phyloP scores from a whole-genome alignment of 2,888 invertebrate species.

The Myopa tessellatipennis region DNA sequence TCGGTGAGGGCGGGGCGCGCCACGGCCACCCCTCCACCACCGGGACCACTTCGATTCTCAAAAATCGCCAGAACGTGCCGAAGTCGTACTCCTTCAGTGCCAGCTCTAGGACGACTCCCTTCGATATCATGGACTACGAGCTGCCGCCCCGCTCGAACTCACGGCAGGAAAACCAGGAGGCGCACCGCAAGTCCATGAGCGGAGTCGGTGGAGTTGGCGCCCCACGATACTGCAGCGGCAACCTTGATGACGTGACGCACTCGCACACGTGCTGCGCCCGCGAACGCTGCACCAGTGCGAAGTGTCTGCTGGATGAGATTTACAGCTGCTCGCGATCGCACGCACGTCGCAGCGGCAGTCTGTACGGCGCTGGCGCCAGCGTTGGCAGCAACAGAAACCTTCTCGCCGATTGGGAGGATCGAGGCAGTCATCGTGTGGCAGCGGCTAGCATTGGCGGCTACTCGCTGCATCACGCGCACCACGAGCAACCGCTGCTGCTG shows the following conservation, averaged over 20 bases:
- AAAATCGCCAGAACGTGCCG: constrained; percentile 63
- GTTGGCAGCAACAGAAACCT: constrained; percentile 62
- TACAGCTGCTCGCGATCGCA: constrained; percentile 55
- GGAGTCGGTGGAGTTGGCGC: constrained; percentile 39
- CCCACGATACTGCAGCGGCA: constrained; percentile 56
- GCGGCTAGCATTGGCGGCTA: constrained; percentile 34
- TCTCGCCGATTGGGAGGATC: constrained; percentile 64
- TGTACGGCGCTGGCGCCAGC: constrained; percentile 55
- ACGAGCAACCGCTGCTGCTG: constrained; percentile 48
- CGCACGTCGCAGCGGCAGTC: constrained; percentile 49
- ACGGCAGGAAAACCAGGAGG: constrained; percentile 63
- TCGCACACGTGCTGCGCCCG: constrained; percentile 62
- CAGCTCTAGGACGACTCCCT: constrained; percentile 64
- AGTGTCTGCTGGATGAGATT: constrained; percentile 65
- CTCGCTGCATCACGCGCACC: constrained; percentile 38
- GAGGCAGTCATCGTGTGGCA: constrained; percentile 54
- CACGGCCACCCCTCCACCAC: constrained; percentile 44
- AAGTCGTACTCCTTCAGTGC: constrained; percentile 68
- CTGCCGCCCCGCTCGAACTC: constrained; percentile 59
- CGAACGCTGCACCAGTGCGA: constrained; percentile 65
- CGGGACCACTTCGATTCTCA: constrained; percentile 59
- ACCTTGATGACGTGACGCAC: constrained; percentile 56
- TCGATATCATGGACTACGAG: constrained; percentile 67
- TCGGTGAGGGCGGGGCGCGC: constrained; percentile 56
- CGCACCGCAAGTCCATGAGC: constrained; percentile 60